Evolutionary conservation across 2,113 vertebrate species (phyloP).

Genomic region (Hippocampus zosterae): DNA sequence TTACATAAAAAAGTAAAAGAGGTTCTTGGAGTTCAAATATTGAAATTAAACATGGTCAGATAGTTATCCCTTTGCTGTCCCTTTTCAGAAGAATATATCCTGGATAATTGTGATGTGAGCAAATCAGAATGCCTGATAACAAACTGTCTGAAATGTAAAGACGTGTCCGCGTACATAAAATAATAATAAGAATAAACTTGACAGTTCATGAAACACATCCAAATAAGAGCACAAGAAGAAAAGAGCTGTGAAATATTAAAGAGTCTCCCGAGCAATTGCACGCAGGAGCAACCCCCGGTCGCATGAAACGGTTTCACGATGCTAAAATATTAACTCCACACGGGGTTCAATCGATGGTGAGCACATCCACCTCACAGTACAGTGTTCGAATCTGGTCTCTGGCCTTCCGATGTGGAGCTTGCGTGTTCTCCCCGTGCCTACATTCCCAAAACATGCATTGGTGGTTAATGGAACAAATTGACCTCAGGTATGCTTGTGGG

Average conservation of each 20-base stretch:
- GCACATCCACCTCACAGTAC: too few species aligned
- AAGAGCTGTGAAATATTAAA: conserved; percentile 66
- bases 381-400: too few species aligned
- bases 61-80: background rate
- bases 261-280: conserved; percentile 56
- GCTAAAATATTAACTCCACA: conserved; percentile 67
- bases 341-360: background rate
- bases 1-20: too few species aligned
- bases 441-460: too few species aligned
- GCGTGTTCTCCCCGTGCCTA: too few species aligned
- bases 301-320: conserved; percentile 48
- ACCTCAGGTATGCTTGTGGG: too few species aligned
- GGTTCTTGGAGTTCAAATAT: background rate
- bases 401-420: too few species aligned
- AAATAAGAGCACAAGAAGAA: conserved; percentile 50
- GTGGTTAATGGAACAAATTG: too few species aligned
- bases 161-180: background rate
- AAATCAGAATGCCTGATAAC: background rate
- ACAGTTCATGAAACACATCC: conserved; percentile 28
- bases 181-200: background rate
- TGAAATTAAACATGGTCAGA: background rate
- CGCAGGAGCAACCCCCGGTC: conserved; percentile 54
- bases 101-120: background rate
- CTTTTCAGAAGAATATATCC: background rate
- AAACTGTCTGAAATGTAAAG: background rate